Evolutionary conservation across 2,113 vertebrate genomes (phyloP), one percentile per base, ranked within the genome.

Genomic region (Barbus barbus): DNA sequence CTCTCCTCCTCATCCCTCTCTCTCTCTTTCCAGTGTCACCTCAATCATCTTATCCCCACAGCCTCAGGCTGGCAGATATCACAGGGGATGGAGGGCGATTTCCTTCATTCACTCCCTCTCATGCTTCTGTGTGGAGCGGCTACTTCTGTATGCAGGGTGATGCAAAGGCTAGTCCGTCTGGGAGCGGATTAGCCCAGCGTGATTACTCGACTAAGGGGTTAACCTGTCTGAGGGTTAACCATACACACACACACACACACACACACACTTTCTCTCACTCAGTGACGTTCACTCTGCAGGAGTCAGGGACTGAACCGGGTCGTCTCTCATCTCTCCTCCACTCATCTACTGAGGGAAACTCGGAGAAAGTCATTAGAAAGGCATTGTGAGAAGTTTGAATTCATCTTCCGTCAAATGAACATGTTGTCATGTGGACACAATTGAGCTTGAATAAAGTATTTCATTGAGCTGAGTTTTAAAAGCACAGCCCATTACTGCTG

Each of bases 1-100:
- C 51, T 31, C 28, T 31, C 28, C 60, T 69, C 76, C n/a, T 38
- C 53, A 36, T 67, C 61, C 33, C 83, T 51, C 78, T 24, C 48
- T 69, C 28, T 2, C 77, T 69, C 83, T 56, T 41, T 72, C 83
- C 83, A 53, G 76, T 44, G 77, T 71, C 85, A 88, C 85, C 87
- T 82, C 87, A 87, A 80, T 88, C 84, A 90, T 89, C 85, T 82
- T 81, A 81, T 84, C 82, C 83, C 31, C 65, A 72, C 73, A 82
- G 85, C 88, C 88, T 58, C 84, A 9, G 85, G 88, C 86, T 74
- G 73, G 84, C 83, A 82, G 53, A 84, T 87, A 88, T 83, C 72
- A 77, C 81, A 82, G 79, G 60, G 85, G 67, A 78, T 78, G 81
- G 81, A 76, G 71, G 67, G 81, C 38, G 78, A 82, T 85, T 84